Evolutionary conservation across 1,140 invertebrate genomes (phyloP).

Genomic region (Grapholita molesta): DNA sequence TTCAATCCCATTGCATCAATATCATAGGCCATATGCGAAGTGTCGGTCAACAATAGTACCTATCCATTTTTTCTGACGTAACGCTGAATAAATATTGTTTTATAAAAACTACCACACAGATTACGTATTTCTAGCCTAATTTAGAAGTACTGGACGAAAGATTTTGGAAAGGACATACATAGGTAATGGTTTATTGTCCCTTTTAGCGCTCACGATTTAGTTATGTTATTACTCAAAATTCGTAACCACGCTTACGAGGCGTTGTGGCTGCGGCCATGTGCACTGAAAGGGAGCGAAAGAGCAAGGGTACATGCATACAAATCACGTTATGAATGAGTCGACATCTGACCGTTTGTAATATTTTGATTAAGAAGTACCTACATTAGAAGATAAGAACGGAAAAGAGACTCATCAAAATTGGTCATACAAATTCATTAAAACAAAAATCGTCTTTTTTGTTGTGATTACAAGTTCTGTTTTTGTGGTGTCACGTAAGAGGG

Average conservation of each 20-base stretch:
- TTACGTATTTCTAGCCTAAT: slow-evolving; percentile 4
- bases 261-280: background rate
- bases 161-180: slow-evolving; percentile 9
- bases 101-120: slow-evolving; percentile 1
- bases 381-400: too few species aligned
- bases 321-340: background rate
- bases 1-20: background rate
- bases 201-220: background rate
- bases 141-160: slow-evolving; percentile 14
- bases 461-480: too few species aligned
- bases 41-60: background rate
- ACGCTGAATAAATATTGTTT: background rate
- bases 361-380: too few species aligned
- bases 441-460: too few species aligned
- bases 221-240: background rate
- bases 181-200: background rate
- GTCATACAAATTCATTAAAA: too few species aligned
- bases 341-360: too few species aligned
- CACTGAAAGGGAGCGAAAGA: background rate
- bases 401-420: too few species aligned
- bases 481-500: too few species aligned
- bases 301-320: background rate
- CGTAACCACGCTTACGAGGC: background rate
- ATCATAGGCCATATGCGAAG: slow-evolving; percentile 10
- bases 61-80: background rate